Evolutionary conservation across 2,113 vertebrate genomes (phyloP).

Genomic region (Elgaria multicarinata): DNA sequence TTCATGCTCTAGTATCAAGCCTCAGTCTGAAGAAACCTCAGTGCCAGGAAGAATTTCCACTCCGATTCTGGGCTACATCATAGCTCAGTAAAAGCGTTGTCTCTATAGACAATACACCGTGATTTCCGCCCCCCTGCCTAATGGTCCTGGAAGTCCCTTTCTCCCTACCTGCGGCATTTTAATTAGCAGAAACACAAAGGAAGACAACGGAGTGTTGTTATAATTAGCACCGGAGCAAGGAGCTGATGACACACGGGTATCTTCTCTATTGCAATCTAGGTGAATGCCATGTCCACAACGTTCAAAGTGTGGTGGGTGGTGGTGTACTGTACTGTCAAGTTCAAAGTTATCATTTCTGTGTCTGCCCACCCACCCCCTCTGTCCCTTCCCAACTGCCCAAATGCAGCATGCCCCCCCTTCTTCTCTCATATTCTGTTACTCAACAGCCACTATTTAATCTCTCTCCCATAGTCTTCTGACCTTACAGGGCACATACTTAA

Average conservation of each 20-base stretch:
- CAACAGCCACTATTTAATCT: not conserved
- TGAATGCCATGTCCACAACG: no score
- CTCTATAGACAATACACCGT: slow-evolving; percentile 18
- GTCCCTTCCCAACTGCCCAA: not conserved
- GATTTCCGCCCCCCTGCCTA: slow-evolving; percentile 32
- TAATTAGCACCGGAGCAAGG: no score
- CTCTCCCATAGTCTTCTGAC: not conserved
- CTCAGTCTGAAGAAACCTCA: not conserved
- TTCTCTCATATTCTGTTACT: not conserved
- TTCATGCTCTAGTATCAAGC: not conserved
- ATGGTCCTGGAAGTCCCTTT: slow-evolving; percentile 44
- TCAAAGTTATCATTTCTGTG: not conserved
- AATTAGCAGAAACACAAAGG: slow-evolving; percentile 46
- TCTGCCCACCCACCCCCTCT: not conserved
- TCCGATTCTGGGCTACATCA: not conserved
- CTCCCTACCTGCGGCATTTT: slow-evolving; percentile 40
- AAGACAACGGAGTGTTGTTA: slow-evolving; percentile 15
- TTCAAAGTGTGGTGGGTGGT: no score
- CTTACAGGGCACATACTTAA: not conserved
- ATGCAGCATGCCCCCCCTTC: not conserved
- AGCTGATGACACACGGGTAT: no score
- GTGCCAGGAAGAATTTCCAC: not conserved
- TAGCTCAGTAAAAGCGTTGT: slow-evolving; percentile 10
- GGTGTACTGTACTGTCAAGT: no score
- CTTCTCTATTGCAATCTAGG: no score